A percentile compares a stretch with the other conserved stretches of the same genome.
Evolutionary conservation across 2,888 invertebrate genomes (phyloP).

Genomic region (Dynastes maya): DNA sequence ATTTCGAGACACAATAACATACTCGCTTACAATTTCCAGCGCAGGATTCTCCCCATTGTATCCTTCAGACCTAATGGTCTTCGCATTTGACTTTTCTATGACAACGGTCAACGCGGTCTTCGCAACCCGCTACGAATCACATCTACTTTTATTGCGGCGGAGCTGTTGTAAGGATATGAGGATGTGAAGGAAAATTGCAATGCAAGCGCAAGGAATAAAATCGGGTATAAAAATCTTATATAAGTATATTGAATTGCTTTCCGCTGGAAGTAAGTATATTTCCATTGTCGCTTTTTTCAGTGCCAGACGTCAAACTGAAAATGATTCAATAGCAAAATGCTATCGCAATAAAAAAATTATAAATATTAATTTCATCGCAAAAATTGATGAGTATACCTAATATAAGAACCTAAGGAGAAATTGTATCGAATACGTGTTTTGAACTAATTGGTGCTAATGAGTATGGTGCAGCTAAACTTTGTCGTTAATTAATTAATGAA

Average conservation of each 20-base stretch:
- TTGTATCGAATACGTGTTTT: too few species aligned
- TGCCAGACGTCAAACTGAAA: neutral
- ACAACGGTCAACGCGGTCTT: neutral
- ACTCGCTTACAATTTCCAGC: slow-evolving; percentile 25
- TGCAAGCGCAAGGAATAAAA: slow-evolving; percentile 7
- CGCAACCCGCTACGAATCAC: neutral
- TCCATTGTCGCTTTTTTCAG: neutral
- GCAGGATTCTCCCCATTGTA: slow-evolving; percentile 4
- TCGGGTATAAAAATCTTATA: neutral
- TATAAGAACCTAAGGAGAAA: too few species aligned
- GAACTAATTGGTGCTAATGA: too few species aligned
- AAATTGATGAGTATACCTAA: too few species aligned
- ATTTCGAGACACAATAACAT: slow-evolving; percentile 40
- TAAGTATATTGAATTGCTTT: slow-evolving; percentile 8
- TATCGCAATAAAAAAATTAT: too few species aligned
- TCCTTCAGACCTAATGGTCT: neutral
- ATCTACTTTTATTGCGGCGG: slow-evolving; percentile 10
- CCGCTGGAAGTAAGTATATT: neutral
- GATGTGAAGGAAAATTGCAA: neutral
- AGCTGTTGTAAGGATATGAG: slow-evolving; percentile 5
- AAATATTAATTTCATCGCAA: too few species aligned
- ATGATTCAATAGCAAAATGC: too few species aligned
- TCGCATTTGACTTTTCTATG: neutral
- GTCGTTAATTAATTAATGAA: too few species aligned
- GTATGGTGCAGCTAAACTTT: too few species aligned